Evolutionary conservation across 2,888 invertebrate species (phyloP).

Genomic region (Platerodrilus igneus): DNA sequence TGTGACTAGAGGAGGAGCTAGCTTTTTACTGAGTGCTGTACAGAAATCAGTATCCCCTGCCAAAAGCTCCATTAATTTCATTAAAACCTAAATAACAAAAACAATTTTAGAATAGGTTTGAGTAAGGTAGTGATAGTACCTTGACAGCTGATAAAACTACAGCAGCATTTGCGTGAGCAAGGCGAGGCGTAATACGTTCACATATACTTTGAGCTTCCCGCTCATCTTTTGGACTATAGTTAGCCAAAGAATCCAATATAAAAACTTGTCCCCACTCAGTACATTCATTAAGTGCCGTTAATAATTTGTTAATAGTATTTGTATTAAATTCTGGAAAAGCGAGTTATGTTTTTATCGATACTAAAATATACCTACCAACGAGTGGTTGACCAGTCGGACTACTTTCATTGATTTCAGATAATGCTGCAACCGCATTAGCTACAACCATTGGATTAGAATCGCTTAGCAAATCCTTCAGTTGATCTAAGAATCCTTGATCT

Average conservation of each 20-base stretch:
- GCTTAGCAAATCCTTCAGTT: slow-evolving; percentile 91
- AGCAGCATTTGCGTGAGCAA: slow-evolving; percentile 99
- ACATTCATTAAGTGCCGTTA: slow-evolving; percentile 98
- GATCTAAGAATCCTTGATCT: slow-evolving; percentile 94
- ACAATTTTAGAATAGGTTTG: too few relatives aligned
- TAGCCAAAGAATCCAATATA: slow-evolving; percentile 94
- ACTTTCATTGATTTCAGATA: slow-evolving; percentile 97
- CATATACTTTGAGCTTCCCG: slow-evolving; percentile 98
- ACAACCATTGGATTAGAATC: slow-evolving; percentile 99
- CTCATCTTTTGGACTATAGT: slow-evolving; percentile 95
- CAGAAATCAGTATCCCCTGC: slow-evolving; percentile 92
- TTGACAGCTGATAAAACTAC: slow-evolving; percentile 98
- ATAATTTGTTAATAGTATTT: slow-evolving; percentile 93
- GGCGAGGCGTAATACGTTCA: slow-evolving; percentile 92
- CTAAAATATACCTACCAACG: slow-evolving; percentile 56
- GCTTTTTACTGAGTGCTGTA: slow-evolving; percentile 86
- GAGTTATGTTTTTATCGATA: background rate
- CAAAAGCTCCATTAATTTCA: slow-evolving; percentile 98
- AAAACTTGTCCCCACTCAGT: slow-evolving; percentile 99
- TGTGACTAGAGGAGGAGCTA: slow-evolving; percentile 98
- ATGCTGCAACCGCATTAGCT: slow-evolving; percentile 97
- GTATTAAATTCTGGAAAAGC: slow-evolving; percentile 78
- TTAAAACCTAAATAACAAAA: slow-evolving; percentile 59
- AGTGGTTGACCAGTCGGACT: slow-evolving; percentile 91
- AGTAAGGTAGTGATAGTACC: slow-evolving; percentile 57